phyloP scores from a whole-genome alignment of 2,113 vertebrate genomes.

The Miniopterus natalensis region DNA sequence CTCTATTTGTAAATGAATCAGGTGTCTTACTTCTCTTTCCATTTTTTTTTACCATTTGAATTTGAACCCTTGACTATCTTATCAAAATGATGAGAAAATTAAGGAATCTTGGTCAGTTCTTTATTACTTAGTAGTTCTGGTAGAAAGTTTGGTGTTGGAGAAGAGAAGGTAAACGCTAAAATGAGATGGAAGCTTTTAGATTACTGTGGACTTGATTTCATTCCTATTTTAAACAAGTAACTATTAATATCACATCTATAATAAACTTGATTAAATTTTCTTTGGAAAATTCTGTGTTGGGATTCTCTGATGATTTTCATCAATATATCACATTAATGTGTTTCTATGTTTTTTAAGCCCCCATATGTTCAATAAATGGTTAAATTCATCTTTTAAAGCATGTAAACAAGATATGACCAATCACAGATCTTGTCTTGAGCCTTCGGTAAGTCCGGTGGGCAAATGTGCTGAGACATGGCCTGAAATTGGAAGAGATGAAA shows the following conservation, averaged over 20 bases:
- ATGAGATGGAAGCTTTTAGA: background rate
- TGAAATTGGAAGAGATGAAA: background rate
- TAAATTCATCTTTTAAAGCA: background rate
- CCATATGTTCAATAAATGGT: background rate
- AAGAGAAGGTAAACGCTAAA: background rate
- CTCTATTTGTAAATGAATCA: background rate
- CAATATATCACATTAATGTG: background rate
- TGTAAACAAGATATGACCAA: background rate
- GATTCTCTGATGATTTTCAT: background rate
- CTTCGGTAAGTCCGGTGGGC: background rate
- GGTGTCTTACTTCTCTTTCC: background rate
- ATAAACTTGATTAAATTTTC: background rate
- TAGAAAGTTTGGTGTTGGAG: background rate
- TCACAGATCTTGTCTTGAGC: background rate
- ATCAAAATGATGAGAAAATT: background rate
- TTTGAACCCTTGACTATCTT: background rate
- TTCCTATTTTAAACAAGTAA: background rate
- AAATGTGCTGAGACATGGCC: background rate
- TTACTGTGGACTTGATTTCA: background rate
- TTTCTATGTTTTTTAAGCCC: background rate
- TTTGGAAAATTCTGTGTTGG: background rate
- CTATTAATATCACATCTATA: background rate
- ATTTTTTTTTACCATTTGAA: background rate
- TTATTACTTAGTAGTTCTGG: background rate
- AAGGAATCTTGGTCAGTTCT: background rate